These are phyloP conservation scores for Arrhamphus sclerolepis DNA, from an alignment of 2,797 vertebrate genomes.

Conservation along the genomic window DNA sequence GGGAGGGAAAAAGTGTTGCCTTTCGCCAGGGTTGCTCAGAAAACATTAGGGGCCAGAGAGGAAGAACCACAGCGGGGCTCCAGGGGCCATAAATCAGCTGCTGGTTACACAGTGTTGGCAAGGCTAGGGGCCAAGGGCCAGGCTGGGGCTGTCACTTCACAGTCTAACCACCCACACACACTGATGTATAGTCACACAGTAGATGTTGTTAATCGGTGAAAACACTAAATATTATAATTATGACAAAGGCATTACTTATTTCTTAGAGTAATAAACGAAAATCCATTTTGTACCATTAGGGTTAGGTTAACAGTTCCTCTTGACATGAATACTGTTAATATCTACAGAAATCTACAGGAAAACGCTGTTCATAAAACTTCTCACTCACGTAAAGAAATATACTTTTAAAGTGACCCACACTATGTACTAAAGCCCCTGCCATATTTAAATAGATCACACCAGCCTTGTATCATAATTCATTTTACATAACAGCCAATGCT, in stretches of 20 bases:
- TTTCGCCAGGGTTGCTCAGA: constrained; percentile 83
- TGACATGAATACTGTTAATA: too few relatives aligned
- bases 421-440: constrained; percentile 2
- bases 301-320: too few relatives aligned
- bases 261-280: constrained; percentile 1
- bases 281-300: not conserved
- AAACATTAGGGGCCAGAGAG: constrained; percentile 87
- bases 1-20: constrained; percentile 42
- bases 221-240: not conserved
- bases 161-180: constrained; percentile 59
- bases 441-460: constrained; percentile 54
- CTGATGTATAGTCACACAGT: constrained; percentile 15
- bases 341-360: too few relatives aligned
- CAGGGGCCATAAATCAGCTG: constrained; percentile 88
- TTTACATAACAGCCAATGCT: constrained; percentile 62
- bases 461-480: constrained; percentile 60
- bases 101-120: constrained; percentile 81
- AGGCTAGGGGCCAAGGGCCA: constrained; percentile 65
- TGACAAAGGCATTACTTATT: not conserved
- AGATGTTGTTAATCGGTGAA: constrained; percentile 7
- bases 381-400: constrained; percentile 1
- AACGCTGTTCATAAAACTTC: not conserved
- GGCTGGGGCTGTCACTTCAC: constrained; percentile 70
- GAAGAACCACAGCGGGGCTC: constrained; percentile 83
- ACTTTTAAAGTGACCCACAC: constrained; percentile 8